Evolutionary conservation across 2,888 invertebrate genomes (phyloP), one percentile per base, ranked within the genome.

Genomic region (Lymantria monacha): DNA sequence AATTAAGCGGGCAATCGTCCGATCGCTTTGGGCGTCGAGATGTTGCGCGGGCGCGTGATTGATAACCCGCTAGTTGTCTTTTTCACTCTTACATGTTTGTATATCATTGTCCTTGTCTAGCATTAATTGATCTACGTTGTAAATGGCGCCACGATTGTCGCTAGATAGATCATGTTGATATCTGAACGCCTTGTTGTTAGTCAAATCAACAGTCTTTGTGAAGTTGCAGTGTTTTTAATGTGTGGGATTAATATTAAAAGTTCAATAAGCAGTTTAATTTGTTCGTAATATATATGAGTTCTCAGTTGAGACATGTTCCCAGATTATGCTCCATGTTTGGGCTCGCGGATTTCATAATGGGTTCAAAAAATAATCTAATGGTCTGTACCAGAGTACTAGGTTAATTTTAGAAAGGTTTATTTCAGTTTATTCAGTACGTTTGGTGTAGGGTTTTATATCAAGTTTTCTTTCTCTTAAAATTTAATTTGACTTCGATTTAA

Each of bases 41-140:
- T 85, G 83, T 83, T 83, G 87, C 83, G 85, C 86, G 75, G 83
- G 82, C 85, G 80, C 79, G 76, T 90, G 91, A 91, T 91, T 89
- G 90, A 91, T 91, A 90, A 85, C 87, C 78, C 59, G 55, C 66
- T 67, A 55, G 61, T 61, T 59, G 57, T 82, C 84, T 76, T 79
- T 61, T 64, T 83, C 73, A 54, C 46, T 51, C 68, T 31, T 57
- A 30, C 33, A 10, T n/a, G 43, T 44, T 62, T 57, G 11, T 30
- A 12, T 64, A 72, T 72, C 11, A 58, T 56, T 56, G 37, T 85
- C 81, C 73, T 77, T 62, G 42, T 88, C 70, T 74, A 44, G 73
- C 83, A 83, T 87, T 90, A 89, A 90, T 90, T 88, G 83, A 84
- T 85, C 83, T 81, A 59, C 61, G 81, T 82, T 81, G 81, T 85